Evolutionary conservation across 2,888 invertebrate genomes (phyloP).

Genomic region (Suillia variegata): DNA sequence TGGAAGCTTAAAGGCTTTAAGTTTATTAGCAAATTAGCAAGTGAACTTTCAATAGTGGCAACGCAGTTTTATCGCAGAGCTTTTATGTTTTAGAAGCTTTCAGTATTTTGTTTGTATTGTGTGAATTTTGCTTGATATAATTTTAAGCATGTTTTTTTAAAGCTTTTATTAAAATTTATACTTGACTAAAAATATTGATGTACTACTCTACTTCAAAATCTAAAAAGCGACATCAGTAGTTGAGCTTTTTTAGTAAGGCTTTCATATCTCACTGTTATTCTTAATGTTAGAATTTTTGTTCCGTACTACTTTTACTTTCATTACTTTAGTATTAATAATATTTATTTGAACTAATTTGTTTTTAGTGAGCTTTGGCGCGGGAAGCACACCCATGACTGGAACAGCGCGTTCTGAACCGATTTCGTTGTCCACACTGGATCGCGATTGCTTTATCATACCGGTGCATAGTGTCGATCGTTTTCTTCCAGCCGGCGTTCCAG

Average conservation of each 20-base stretch:
- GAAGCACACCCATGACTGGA: constrained; percentile 36
- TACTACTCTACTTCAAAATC: no score
- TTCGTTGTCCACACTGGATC: constrained; percentile 80
- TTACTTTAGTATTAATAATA: no score
- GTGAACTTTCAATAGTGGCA: neutral
- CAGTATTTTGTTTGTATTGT: constrained; percentile 19
- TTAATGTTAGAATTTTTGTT: no score
- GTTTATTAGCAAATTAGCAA: constrained; percentile 5
- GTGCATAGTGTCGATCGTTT: constrained; percentile 86
- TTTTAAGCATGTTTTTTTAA: no score
- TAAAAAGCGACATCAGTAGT: no score
- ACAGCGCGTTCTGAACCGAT: constrained; percentile 68
- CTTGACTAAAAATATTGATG: neutral
- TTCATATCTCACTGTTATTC: neutral
- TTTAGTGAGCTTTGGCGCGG: constrained; percentile 54
- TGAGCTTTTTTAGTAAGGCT: no score
- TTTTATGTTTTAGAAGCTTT: constrained; percentile 17
- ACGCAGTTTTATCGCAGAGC: constrained; percentile 5
- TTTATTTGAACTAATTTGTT: no score
- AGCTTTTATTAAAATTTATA: neutral
- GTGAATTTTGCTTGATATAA: neutral
- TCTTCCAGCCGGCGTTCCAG: constrained; percentile 88
- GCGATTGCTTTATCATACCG: constrained; percentile 93
- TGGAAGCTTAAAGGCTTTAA: constrained; percentile 30
- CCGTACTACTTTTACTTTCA: neutral